These are phyloP conservation scores for Zaprionus ghesquierei DNA, from an alignment of 1,140 invertebrate species.

Conservation along the genomic window DNA sequence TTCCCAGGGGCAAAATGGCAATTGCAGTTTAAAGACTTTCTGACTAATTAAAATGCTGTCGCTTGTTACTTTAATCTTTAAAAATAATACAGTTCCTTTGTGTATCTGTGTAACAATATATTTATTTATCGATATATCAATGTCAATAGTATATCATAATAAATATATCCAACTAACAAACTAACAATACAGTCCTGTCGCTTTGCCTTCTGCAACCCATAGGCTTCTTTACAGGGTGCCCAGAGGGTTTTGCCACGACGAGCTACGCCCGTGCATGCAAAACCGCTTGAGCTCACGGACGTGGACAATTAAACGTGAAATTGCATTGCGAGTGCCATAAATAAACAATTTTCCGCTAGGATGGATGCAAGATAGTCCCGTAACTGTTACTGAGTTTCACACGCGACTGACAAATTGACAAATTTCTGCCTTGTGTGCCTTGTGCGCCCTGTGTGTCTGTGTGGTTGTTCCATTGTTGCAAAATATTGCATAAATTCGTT, in stretches of 20 bases:
- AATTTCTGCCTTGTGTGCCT: conserved; percentile 10
- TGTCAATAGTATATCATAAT: too few relatives aligned
- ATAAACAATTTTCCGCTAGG: conserved; percentile 50
- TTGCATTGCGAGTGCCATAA: conserved; percentile 46
- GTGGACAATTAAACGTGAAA: conserved; percentile 51
- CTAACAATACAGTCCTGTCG: too few relatives aligned
- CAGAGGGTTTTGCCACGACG: background rate
- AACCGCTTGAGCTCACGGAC: conserved; percentile 28
- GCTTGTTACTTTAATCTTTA: too few relatives aligned
- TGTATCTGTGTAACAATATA: background rate
- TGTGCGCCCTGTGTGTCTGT: background rate
- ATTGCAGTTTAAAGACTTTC: background rate
- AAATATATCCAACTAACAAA: too few relatives aligned
- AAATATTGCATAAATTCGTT: conserved; percentile 40
- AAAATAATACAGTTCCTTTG: too few relatives aligned
- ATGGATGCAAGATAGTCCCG: conserved; percentile 32
- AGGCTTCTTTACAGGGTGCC: background rate
- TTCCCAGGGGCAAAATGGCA: background rate
- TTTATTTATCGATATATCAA: background rate
- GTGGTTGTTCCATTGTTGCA: background rate
- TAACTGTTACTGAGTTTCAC: conserved; percentile 5
- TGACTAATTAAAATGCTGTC: background rate
- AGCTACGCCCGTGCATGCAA: background rate
- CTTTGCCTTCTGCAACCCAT: background rate
- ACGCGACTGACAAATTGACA: conserved; percentile 46